Evolutionary conservation across 2,797 vertebrate genomes (phyloP), one percentile per base, ranked within the genome.

Genomic region (Odontamblyopus lacepedii): DNA sequence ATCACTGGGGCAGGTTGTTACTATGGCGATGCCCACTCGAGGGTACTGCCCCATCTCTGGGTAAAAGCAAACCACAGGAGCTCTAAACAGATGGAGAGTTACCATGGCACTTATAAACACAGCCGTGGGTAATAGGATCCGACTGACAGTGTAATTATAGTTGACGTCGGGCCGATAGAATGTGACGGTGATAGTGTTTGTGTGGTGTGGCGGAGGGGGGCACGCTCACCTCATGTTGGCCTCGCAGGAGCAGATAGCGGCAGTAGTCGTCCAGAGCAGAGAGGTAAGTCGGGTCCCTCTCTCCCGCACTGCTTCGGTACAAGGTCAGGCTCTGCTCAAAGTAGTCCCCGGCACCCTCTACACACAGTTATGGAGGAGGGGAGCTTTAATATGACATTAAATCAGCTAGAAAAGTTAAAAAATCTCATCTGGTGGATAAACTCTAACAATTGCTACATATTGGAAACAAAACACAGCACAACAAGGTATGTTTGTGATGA

Each of bases 221-320:
- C 27, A 29, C 27, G 4, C 30, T 76, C 55, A 95, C 89, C 84
- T 91, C 81, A 74, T 92, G 85, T 41, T 94, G 82, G 70, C 92
- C 93, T 35, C 57, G 87, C 76, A 76, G 73, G 70, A 93, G 91
- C 19, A 94, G 91, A 76, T 94, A 94, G 62, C 75, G 91, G 82
- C 92, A 93, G 82, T 92, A 95, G 80, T 93, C 88, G 63, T 94
- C 92, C 80, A 94, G 92, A 66, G 82, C 88, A 0, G 81, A 27
- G 35, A 95, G 90, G 51, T 90, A 91, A 38, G 77, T 85, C 67
- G 88, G 78, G 82, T 86, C 91, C 51, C 79, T 80, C 6, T 30
- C 63, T 50, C 90, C 92, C 67, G 76, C 75, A 6, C 70, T 77
- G 67, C 79, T 89, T 74, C 78, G 89, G 67, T 93, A 91, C 27